Base-by-base conservation (phyloP, 1,140 invertebrate genomes). In the Bombus soroeensis region DNA sequence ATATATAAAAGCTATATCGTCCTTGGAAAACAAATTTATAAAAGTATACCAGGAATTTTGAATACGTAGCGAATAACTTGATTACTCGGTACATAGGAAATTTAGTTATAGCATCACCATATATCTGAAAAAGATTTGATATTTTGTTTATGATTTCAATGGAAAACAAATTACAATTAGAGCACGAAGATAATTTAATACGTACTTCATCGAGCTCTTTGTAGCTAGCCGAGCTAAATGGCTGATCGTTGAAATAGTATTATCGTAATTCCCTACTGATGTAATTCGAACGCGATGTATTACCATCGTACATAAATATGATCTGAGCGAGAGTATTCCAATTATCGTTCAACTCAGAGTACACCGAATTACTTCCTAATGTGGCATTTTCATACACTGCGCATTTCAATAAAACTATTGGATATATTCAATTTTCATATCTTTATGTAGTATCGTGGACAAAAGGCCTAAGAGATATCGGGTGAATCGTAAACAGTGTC, bases 11-110 rank as follows among this genome's bases (percentile, higher is more conserved):
- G 86, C 96, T 96, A 71, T 94, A 95, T 39, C 95, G 93, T 25
- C 96, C 96, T 90, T 95, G 94, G 87, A 95, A 96, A 8, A 93
- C 92, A 75, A 96, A 96, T 15, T 95, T 92, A 90, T 96, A 96
- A 83, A 96, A 96, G 88, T 96, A 96, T 2, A 96, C 95, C 3
- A 93, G 91, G 68, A 91, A 81, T 59, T 93, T 94, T 8, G 94
- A 96, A 3, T 93, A 91, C 18, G 94, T 90, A 1, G 95, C 94
- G 0, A 96, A 91, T 37, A 96, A 74, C 85, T 96, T 95, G 0
- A 94, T 94, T 68, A 95, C 94, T 47, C 95, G 93, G 88, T 96
- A 95, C 47, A 96, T 93, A 1, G 93, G 90, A 80, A 96, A 96
- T 37, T 95, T 95, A 6, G 94, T 95, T 75, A 96, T 43, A 18